Percentiles rank a stretch among this genome's conserved stretches.
phyloP scores from a whole-genome alignment of 2,797 vertebrate genomes.

The Notolepis coatsorum region DNA sequence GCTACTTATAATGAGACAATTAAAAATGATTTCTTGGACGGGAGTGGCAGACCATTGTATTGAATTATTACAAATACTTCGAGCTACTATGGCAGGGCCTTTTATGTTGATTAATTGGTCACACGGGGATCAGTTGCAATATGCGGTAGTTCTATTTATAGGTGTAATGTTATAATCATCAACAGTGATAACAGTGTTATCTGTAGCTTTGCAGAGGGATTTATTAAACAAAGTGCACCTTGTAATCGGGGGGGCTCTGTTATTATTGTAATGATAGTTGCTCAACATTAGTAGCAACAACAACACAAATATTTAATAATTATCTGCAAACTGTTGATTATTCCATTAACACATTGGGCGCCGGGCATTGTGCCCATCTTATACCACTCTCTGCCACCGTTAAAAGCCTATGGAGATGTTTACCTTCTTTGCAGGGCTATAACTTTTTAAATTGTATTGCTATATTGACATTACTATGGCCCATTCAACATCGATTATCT shows the following conservation, averaged over 20 bases:
- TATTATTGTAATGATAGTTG: slow-evolving; percentile 10
- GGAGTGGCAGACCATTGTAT: slow-evolving; percentile 63
- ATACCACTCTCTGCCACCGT: too few relatives aligned
- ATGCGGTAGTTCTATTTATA: slow-evolving; percentile 61
- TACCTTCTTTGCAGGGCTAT: too few relatives aligned
- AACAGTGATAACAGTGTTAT: slow-evolving; percentile 42
- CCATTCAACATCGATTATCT: too few relatives aligned
- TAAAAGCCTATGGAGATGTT: too few relatives aligned
- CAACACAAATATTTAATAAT: slow-evolving; percentile 35
- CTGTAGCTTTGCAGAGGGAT: slow-evolving; percentile 37
- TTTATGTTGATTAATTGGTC: slow-evolving; percentile 78
- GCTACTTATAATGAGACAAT: slow-evolving; percentile 77
- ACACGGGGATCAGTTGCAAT: slow-evolving; percentile 68
- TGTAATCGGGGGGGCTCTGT: slow-evolving; percentile 22
- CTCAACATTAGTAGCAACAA: slow-evolving; percentile 2
- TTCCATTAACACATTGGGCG: slow-evolving; percentile 35
- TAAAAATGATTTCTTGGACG: slow-evolving; percentile 77
- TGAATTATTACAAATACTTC: slow-evolving; percentile 74
- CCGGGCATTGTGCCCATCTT: too few relatives aligned
- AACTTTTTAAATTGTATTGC: too few relatives aligned
- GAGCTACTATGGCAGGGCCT: slow-evolving; percentile 59
- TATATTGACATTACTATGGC: too few relatives aligned
- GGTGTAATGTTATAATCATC: slow-evolving; percentile 52
- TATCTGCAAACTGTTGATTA: slow-evolving; percentile 17
- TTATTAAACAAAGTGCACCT: slow-evolving; percentile 20